Conservation (phyloP, 2,113 vertebrate species). For the Desmodus rotundus region DNA sequence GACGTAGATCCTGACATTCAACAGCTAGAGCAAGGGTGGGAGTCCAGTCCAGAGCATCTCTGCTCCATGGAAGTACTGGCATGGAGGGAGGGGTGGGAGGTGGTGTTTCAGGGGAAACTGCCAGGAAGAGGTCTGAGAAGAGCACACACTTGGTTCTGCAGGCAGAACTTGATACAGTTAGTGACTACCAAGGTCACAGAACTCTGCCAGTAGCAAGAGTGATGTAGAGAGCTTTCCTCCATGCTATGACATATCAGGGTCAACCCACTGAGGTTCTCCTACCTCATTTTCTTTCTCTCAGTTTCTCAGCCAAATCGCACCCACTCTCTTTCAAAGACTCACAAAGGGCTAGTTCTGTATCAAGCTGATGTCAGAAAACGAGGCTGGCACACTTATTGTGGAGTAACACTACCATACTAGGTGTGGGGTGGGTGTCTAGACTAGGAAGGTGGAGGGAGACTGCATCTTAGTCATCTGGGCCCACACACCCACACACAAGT, state of each 20-base stretch:
- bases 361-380: not conserved
- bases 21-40: not conserved
- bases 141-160: not conserved
- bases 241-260: rapidly evolving
- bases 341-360: not conserved
- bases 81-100: too few species aligned
- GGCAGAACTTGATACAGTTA: not conserved
- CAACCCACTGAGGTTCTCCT: not conserved
- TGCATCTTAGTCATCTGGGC: not conserved
- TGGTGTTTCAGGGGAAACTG: not conserved
- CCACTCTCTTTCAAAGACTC: not conserved
- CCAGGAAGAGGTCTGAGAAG: not conserved
- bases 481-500: not conserved
- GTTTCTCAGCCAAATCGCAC: not conserved
- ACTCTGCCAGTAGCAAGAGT: not conserved
- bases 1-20: not conserved
- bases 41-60: not conserved
- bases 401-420: not conserved
- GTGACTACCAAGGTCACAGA: not conserved
- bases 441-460: not conserved
- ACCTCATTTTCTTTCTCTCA: not conserved
- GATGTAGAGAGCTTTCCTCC: not conserved
- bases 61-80: not conserved
- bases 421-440: not conserved
- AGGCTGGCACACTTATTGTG: not conserved